phyloP scores from a whole-genome alignment of 1,140 invertebrate genomes.

The Aphaenogaster ashmeadi region DNA sequence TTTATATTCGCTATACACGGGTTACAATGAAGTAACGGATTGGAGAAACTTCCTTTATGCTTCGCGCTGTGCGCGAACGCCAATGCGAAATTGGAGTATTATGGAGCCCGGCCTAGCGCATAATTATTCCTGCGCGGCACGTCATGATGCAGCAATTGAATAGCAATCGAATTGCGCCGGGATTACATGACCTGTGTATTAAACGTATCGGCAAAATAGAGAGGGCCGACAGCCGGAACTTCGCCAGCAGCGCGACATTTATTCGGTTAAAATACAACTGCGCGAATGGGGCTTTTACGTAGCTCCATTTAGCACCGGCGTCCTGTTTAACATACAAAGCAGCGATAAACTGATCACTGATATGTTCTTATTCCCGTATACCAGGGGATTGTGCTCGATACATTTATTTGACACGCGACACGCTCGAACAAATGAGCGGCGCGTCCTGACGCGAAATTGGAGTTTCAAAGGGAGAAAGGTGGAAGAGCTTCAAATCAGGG shows the following conservation, averaged over 20 bases:
- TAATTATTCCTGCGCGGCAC: slow-evolving; percentile 59
- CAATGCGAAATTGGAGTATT: slow-evolving; percentile 60
- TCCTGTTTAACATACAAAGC: not conserved
- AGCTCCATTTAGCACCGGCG: slow-evolving; percentile 21
- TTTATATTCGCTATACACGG: slow-evolving; percentile 30
- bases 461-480: not conserved
- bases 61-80: slow-evolving; percentile 22
- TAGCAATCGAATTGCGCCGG: slow-evolving; percentile 62
- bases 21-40: slow-evolving; percentile 57
- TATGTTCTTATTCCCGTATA: slow-evolving; percentile 19
- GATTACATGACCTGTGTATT: slow-evolving; percentile 63
- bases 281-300: slow-evolving; percentile 17
- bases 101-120: slow-evolving; percentile 49
- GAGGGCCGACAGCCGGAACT: slow-evolving; percentile 27
- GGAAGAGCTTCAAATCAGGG: not conserved
- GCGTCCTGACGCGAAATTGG: not conserved
- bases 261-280: slow-evolving; percentile 48
- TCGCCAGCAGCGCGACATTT: slow-evolving; percentile 40
- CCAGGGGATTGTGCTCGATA: not conserved
- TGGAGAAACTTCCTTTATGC: slow-evolving; percentile 64
- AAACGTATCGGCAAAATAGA: slow-evolving; percentile 59
- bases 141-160: slow-evolving; percentile 63
- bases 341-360: slow-evolving; percentile 4
- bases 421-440: not conserved
- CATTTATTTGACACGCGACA: not conserved